These are phyloP conservation scores for Chironex yamaguchii DNA, from an alignment of 30 jellyfish, hydroid and myxozoan species.

Conservation along the genomic window DNA sequence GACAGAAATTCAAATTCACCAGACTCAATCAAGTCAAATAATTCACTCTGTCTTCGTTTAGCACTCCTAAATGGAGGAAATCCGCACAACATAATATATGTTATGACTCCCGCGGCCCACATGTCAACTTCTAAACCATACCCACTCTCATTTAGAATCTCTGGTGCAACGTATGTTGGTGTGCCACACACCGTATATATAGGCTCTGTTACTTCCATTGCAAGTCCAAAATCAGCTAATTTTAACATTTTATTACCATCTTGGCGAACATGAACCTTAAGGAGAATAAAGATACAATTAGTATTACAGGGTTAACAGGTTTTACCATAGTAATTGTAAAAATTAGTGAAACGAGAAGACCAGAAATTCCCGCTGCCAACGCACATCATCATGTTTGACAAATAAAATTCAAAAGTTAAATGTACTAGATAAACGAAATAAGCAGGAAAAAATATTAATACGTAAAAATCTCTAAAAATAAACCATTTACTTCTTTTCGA, in stretches of 20 bases:
- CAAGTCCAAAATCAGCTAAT: constrained; percentile 97
- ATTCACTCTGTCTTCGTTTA: constrained; percentile 89
- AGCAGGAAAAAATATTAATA: too few species aligned
- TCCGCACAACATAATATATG: constrained; percentile 97
- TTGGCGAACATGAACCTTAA: constrained; percentile 52
- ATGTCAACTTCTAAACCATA: constrained; percentile 96
- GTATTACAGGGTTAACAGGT: too few species aligned
- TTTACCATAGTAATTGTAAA: too few species aligned
- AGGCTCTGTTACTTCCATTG: constrained; percentile 95
- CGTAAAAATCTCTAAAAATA: too few species aligned
- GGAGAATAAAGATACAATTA: not conserved
- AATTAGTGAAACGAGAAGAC: too few species aligned
- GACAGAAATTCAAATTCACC: constrained; percentile 85
- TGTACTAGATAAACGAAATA: too few species aligned
- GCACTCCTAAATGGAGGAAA: constrained; percentile 98
- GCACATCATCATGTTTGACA: too few species aligned
- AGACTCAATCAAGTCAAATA: constrained; percentile 85
- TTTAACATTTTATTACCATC: constrained; percentile 77
- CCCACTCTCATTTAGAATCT: constrained; percentile 90
- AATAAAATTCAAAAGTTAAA: too few species aligned
- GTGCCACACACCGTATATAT: constrained; percentile 97
- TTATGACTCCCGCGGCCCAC: constrained; percentile 99
- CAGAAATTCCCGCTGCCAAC: too few species aligned
- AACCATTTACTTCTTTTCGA: too few species aligned
- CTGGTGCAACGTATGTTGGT: constrained; percentile 99